Base-by-base conservation (phyloP, 1,140 invertebrate genomes). In the Drosophila melanica region DNA sequence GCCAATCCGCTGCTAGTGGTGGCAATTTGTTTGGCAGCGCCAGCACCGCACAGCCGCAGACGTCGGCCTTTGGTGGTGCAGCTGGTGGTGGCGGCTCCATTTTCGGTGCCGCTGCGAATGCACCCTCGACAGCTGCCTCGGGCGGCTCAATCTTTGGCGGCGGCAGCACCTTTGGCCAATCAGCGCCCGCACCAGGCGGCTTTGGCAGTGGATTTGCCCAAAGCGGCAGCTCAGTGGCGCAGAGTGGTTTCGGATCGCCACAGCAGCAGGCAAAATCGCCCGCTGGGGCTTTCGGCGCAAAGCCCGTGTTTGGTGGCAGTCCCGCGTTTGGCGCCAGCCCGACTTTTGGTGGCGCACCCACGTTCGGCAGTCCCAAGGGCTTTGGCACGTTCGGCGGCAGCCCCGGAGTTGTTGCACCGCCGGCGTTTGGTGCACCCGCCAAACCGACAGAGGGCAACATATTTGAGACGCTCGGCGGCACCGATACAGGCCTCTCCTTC, bases 401-500 rank as follows among this genome's bases (percentile, higher is more conserved):
- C 4, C n/a, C 71, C 16, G 27, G 45, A 7, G 68, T 79, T 27
- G 69, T 77, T 2, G 51, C 84, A 0, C 69, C 74, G 2, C 57
- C 87, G 8, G 64, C 75, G 0, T 85, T 93, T 62, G 92, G 90
- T 7, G 58, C 77, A 16, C 27, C 84, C 4, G 10, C 76, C 2
- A 79, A 79, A 33, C 84, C 90, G n/a, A 77, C 91, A n/a, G 91
- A 93, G 53, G 92, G 87, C 73, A 84, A 93, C 16, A 92, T 93
- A 5, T 94, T 94, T 91, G 94, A 93, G 65, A 93, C 93, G 64
- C 78, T 94, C 20, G 94, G 94, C 6, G 93, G 92, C 47, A 92
- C 93, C 63, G 93, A 93, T 48, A 93, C 93, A 6, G 90, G 90
- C 0, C 54, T 94, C 8, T 93, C 93, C 9, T 94, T 94, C 82